Evolutionary conservation across 2,113 vertebrate genomes (phyloP).

Genomic region (Hippotragus niger): DNA sequence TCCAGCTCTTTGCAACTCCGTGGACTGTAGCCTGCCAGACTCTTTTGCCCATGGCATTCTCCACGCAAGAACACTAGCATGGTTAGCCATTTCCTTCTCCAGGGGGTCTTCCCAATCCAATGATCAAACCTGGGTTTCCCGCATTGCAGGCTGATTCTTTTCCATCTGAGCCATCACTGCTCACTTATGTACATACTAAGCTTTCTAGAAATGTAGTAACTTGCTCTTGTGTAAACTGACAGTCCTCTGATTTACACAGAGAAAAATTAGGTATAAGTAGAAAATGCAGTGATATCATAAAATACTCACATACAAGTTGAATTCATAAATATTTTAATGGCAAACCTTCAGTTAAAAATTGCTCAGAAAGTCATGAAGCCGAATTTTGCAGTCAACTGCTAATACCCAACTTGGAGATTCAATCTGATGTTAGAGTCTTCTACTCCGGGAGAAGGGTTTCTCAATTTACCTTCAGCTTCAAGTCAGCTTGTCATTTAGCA

Average conservation of each 20-base stretch:
- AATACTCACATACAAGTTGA: neutral
- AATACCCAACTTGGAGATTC: neutral
- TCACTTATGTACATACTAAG: neutral
- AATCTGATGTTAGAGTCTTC: neutral
- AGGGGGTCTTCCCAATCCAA: neutral
- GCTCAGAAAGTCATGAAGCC: neutral
- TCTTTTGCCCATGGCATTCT: neutral
- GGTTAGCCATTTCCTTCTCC: neutral
- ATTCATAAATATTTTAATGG: neutral
- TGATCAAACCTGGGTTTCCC: neutral
- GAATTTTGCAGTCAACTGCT: neutral
- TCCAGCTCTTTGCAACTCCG: neutral
- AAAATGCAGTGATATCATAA: neutral
- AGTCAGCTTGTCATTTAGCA: neutral
- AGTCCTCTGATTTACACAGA: neutral
- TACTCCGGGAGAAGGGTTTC: neutral
- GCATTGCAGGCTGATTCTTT: neutral
- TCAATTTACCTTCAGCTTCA: neutral
- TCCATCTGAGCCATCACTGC: neutral
- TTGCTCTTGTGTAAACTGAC: neutral
- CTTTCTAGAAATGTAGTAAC: neutral
- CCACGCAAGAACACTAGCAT: neutral
- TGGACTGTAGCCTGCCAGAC: neutral
- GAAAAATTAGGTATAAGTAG: neutral
- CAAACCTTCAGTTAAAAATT: neutral